Base-by-base conservation (phyloP, 1,140 invertebrate species). In the Odontomachus brunneus region DNA sequence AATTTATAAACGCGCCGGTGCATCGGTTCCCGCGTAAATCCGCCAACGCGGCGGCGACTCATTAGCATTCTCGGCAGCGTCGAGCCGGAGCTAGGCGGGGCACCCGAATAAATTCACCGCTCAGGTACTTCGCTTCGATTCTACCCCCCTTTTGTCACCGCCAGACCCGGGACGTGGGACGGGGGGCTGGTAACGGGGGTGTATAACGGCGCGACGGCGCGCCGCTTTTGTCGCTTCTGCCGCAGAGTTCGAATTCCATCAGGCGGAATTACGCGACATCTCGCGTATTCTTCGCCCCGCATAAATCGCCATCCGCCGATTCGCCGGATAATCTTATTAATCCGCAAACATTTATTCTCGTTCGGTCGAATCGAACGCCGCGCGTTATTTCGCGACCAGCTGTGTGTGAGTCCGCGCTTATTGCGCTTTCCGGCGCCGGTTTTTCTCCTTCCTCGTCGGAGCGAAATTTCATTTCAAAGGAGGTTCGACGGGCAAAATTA, bases 91-190 rank as follows among this genome's bases (percentile, higher is more conserved):
- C 75, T 80, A 71, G 75, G 65, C 75, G 75, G 75, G 63, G 65
- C 53, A 44, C 26, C 65, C 75, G 75, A 80, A 80, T 80, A 80
- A 80, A 80, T 80, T 80, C 65, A 71, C 51, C 65, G 65, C 75
- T 69, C 75, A 59, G 75, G 65, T 80, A 71, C 65, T 78, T 33
- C 62, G 74, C 62, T 78, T 80, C 65, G 75, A 80, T 80, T 71
- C 65, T 71, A 44, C 65, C 65, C 57, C 51, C 75, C 75, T 80
- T 80, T 80, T 80, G 75, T 80, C 75, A 80, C 75, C 15, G 65
- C 63, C 75, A 78, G 63, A 78, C 73, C 48, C 24, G 19, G 24
- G 26, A 59, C 22, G 33, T 14, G 60, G 38, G 11, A 24, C 44
- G 29, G 72, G 22, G 44, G 48, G 49, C 51, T 63, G 26, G 33